Base-by-base conservation (phyloP, 1,140 invertebrate genomes). In the Drosophila lowei region DNA sequence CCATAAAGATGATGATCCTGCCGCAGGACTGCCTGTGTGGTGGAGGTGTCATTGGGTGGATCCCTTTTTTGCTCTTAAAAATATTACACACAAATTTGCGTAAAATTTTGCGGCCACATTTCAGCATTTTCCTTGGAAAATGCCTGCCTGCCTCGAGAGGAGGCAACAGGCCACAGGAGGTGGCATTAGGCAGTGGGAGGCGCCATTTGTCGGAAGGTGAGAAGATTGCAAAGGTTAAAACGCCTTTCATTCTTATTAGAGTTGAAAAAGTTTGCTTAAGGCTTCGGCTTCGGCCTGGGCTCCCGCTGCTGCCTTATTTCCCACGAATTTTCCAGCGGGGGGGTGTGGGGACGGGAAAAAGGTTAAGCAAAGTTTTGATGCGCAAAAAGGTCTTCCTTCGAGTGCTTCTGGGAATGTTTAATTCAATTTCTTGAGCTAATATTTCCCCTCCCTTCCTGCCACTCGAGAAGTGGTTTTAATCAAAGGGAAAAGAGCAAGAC, bases 371-470 rank as follows among this genome's bases (percentile, higher is more conserved):
- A 81, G 59, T 76, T 72, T 72, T 67, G 16, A 23, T 18, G 21
- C 28, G 28, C 44, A 63, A 65, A 67, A 68, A 42, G 63, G 63
- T 49, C 48, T 21, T n/a, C 6, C 13, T 54, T 21, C n/a, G 23
- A 56, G 58, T 62, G 50, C 38, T 80, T 66, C 67, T 41, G 54
- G 9, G 54, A 77, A 77, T 77, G 46, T 63, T 50, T 72, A 70
- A 81, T 75, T 75, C 58, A 75, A 83, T 75, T 83, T 83, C 46
- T 58, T 68, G 3, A 57, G 77, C 43, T 59, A 77, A 67, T 77
- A 67, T 77, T 72, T 56, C 49, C n/a, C 2, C 23, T 13, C 6
- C 30, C 30, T 34, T 34, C 2, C 4, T 13, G 11, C 3, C 11
- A 3, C 30, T 38, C 34, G 3, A 38, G 34, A 38, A 13, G 3